Evolutionary conservation across 2,888 invertebrate species (phyloP).

Genomic region (Sialis fuliginosa): DNA sequence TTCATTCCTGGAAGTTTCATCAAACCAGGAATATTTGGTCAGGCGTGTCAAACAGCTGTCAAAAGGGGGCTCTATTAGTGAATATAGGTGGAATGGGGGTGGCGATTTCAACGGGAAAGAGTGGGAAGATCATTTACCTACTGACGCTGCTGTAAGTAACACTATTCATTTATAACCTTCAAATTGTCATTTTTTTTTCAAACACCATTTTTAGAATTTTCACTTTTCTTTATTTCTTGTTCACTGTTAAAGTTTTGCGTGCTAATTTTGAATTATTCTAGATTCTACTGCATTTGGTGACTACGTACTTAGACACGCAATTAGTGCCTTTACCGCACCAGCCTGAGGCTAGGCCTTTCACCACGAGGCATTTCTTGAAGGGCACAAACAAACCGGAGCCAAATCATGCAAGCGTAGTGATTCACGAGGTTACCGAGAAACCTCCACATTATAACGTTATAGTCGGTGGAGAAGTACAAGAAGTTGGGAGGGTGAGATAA

Average conservation of each 20-base stretch:
- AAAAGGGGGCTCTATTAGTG: conserved; percentile 72
- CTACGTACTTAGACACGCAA: conserved; percentile 73
- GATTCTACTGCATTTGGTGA: conserved; percentile 71
- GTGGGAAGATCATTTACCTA: conserved; percentile 69
- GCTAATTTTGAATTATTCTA: conserved; percentile 1
- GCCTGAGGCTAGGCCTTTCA: conserved; percentile 48
- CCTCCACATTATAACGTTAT: conserved; percentile 58
- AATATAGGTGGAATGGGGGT: conserved; percentile 77
- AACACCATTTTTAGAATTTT: no score
- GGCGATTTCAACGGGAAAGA: conserved; percentile 50
- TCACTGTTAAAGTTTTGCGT: no score
- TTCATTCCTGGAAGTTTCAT: conserved; percentile 64
- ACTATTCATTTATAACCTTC: not conserved
- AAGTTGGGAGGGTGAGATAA: conserved; percentile 42
- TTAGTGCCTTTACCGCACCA: conserved; percentile 44
- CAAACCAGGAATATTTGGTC: conserved; percentile 75
- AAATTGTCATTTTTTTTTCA: no score
- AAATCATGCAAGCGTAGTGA: conserved; percentile 29
- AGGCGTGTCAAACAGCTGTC: conserved; percentile 61
- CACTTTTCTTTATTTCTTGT: no score
- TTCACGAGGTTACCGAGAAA: conserved; percentile 36
- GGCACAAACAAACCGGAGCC: conserved; percentile 28
- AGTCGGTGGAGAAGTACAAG: conserved; percentile 44
- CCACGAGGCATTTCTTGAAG: conserved; percentile 29
- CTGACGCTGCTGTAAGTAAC: conserved; percentile 69